A percentile compares a stretch with the other conserved stretches of the same genome.
These are phyloP conservation scores for Dendrolimus punctatus DNA, from an alignment of 1,140 invertebrate species.

Conservation along the genomic window DNA sequence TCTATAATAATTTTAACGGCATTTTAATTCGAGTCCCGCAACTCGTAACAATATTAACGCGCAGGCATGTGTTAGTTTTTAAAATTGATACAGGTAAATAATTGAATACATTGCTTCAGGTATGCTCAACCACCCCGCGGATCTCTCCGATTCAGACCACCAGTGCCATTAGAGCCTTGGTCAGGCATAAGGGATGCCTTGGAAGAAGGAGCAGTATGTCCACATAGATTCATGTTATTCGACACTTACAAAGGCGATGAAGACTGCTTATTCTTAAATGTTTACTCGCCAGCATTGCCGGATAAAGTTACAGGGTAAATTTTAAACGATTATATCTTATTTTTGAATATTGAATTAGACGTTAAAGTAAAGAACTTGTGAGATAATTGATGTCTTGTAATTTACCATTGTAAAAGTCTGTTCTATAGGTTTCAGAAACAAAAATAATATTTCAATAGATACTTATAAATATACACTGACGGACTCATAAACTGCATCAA, in stretches of 20 bases:
- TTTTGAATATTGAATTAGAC: background rate
- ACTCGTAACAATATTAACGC: too few species aligned
- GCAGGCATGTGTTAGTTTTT: too few species aligned
- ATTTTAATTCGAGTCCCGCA: too few species aligned
- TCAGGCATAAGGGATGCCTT: slow-evolving; percentile 73
- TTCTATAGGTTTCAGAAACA: too few species aligned
- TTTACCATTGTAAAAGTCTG: too few species aligned
- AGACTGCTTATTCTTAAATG: slow-evolving; percentile 73
- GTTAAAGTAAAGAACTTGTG: too few species aligned
- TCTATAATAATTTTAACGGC: too few species aligned
- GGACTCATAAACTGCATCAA: too few species aligned
- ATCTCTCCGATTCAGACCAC: slow-evolving; percentile 69
- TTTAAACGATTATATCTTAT: background rate
- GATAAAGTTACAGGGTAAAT: slow-evolving; percentile 57
- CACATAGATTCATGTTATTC: slow-evolving; percentile 74
- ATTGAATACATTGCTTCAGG: slow-evolving; percentile 19
- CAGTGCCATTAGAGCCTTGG: slow-evolving; percentile 75
- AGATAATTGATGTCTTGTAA: too few species aligned
- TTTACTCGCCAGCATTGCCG: slow-evolving; percentile 71
- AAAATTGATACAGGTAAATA: too few species aligned
- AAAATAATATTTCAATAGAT: too few species aligned
- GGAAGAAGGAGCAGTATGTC: slow-evolving; percentile 73
- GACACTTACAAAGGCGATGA: slow-evolving; percentile 74
- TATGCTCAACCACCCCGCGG: slow-evolving; percentile 65
- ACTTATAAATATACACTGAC: too few species aligned